These are phyloP conservation scores for Eupsilia transversa DNA, from an alignment of 2,888 invertebrate species.

Conservation along the genomic window DNA sequence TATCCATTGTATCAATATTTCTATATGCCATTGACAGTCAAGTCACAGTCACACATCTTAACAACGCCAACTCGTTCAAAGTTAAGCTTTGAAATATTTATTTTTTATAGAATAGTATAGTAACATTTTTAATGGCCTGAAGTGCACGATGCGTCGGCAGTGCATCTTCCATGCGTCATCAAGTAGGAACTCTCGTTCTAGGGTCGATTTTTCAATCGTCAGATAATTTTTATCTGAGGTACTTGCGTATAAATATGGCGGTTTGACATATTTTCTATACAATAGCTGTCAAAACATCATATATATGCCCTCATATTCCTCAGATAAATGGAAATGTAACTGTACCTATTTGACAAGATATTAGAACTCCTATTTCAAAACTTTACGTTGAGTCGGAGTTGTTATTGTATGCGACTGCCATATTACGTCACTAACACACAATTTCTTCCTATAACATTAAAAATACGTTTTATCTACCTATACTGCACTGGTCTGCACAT, in stretches of 20 bases:
- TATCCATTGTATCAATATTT: slow-evolving; percentile 9
- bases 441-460: slow-evolving; percentile 25
- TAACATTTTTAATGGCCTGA: not conserved
- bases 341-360: not conserved
- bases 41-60: not conserved
- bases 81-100: no score
- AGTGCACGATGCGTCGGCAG: not conserved
- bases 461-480: slow-evolving; percentile 36
- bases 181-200: not conserved
- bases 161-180: not conserved
- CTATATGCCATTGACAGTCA: not conserved
- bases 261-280: no score
- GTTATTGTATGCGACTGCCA: not conserved
- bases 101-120: not conserved
- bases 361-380: not conserved
- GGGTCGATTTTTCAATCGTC: no score
- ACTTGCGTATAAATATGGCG: no score
- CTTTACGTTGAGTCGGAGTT: not conserved
- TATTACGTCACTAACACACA: slow-evolving; percentile 15
- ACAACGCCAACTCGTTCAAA: not conserved
- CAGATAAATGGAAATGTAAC: slow-evolving; percentile 24
- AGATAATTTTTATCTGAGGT: no score
- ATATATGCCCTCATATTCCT: no score
- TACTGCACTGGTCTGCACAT: slow-evolving; percentile 22
- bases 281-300: no score